Conservation (phyloP, 2,113 vertebrate species). For the Pangasianodon gigas region DNA sequence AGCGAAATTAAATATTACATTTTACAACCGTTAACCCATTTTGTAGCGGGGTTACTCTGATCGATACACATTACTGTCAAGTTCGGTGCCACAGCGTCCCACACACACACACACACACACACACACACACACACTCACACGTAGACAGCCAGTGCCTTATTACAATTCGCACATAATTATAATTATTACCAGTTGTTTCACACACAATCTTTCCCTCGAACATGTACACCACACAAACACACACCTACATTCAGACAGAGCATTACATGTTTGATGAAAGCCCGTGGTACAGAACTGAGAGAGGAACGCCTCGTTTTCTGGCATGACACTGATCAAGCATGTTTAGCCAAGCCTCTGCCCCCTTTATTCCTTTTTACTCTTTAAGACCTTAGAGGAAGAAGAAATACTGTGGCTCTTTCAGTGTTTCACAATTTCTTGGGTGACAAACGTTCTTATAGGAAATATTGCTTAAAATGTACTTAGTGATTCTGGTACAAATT, state of each 20-base stretch:
- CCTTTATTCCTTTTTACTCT: not conserved
- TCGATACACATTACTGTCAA: slow-evolving; percentile 71
- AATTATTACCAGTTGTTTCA: not conserved
- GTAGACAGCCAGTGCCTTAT: not conserved
- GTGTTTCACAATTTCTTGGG: not conserved
- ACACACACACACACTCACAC: not conserved
- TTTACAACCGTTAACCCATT: slow-evolving; percentile 66
- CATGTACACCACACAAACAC: not conserved
- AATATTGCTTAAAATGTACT: not conserved
- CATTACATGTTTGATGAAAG: not conserved
- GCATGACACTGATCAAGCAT: not conserved
- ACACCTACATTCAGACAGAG: not conserved
- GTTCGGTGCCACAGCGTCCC: slow-evolving; percentile 24
- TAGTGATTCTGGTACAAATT: not conserved
- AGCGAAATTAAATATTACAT: slow-evolving; percentile 70
- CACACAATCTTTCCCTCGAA: not conserved
- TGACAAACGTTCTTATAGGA: not conserved
- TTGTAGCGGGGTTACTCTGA: slow-evolving; percentile 49
- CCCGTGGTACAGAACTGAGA: not conserved
- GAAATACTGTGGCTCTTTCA: not conserved
- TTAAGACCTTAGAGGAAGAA: not conserved
- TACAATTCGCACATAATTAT: not conserved
- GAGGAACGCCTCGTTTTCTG: not conserved
- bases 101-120: not conserved
- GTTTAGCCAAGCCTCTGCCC: not conserved